Evolutionary conservation across 37 sponge, comb jelly and placozoan genomes (phyloP), one percentile per base, ranked within the genome.

Genomic region (Beroe ovata): DNA sequence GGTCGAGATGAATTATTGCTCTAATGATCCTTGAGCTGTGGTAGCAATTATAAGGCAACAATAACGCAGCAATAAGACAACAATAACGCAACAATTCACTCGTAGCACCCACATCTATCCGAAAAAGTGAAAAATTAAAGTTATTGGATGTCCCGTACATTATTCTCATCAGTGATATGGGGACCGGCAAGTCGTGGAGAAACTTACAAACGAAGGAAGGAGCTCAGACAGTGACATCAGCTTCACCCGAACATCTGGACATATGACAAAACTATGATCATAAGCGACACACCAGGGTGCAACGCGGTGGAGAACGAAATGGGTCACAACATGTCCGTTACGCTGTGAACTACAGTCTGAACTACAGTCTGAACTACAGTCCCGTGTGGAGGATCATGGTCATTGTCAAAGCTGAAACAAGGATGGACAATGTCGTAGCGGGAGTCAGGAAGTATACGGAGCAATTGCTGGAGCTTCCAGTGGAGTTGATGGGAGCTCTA

Each of bases 171-270:
- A 58, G 84, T 1, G 84, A 77, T 29, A 58, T 77, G n/a, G 84
- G 84, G 8, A 77, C 84, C 16, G 84, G 84, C 47, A 77, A 77
- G 54, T 77, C 54, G 84, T 77, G 6, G 84, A 77, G 54, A 77
- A 77, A 23, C 8, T 77, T 41, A n/a, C 84, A 3, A 23, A 77
- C 47, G 58, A 77, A 23, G 84, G 84, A 4, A n/a, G 84, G 28
- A 77, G 84, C 54, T 39, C 58, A 3, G 54, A 77, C 8, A 77
- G 42, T 23, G n/a, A 14, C 3, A 0, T 77, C n/a, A 77, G 84
- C 21, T 77, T 39, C 33, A 77, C 84, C 21, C 21, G 25, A 4
- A 39, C 84, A 3, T 47, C 58, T 22, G 84, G 84, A 77, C 58
- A 4, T 77, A 47, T 29, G 84, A 77, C 25, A 25, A 26, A 4